Conservation (phyloP, 2,888 invertebrate species). For the Acleris cristana region DNA sequence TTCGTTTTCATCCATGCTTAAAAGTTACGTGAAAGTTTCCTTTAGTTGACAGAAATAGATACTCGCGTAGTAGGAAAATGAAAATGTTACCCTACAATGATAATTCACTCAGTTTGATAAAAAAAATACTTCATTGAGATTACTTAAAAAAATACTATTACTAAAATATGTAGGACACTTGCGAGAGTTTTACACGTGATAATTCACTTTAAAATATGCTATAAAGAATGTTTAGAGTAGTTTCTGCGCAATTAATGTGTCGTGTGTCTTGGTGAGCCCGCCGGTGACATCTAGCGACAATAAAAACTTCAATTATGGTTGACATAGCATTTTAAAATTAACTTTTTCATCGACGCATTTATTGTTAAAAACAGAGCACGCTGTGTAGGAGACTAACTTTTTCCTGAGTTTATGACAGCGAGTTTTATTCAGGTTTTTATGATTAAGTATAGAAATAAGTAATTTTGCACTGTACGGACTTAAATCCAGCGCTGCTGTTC, state of each 20-base stretch:
- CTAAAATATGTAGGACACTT: slow-evolving; percentile 10
- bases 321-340: background rate
- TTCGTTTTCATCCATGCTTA: no score
- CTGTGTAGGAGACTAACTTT: no score
- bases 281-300: slow-evolving; percentile 4
- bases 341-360: background rate
- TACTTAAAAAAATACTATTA: background rate
- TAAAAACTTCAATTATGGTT: slow-evolving; percentile 13
- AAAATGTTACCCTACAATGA: background rate
- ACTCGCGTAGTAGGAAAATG: no score
- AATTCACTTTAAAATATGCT: slow-evolving; percentile 24
- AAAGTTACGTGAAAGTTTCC: no score
- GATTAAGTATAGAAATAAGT: no score
- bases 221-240: slow-evolving; percentile 16
- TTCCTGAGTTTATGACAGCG: no score
- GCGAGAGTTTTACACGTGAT: slow-evolving; percentile 12
- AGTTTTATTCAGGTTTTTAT: no score
- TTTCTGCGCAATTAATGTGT: slow-evolving; percentile 9
- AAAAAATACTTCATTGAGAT: background rate
- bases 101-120: background rate
- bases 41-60: no score
- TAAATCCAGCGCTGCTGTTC: no score
- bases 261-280: slow-evolving; percentile 1
- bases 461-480: no score
- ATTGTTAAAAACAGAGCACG: no score